These are phyloP conservation scores for Calliscelio sp. DNA, from an alignment of 2,888 invertebrate genomes.

Conservation along the genomic window DNA sequence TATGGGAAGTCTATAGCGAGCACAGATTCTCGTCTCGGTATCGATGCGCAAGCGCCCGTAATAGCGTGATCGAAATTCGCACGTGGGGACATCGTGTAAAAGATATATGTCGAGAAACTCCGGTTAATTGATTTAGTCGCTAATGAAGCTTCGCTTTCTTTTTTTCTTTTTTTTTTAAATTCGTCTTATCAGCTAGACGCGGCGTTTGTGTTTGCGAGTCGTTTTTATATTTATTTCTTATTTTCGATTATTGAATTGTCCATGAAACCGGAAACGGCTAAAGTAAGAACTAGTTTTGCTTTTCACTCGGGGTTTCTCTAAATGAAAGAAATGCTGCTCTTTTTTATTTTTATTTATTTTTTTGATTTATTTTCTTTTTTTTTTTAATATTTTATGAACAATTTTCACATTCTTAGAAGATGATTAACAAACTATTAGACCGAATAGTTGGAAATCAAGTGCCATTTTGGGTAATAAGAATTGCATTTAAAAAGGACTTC, in stretches of 20 bases:
- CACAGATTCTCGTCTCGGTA: conserved; percentile 8
- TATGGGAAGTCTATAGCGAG: conserved; percentile 35
- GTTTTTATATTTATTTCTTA: conserved; percentile 60
- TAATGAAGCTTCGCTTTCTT: conserved; percentile 79
- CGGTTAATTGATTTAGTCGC: conserved; percentile 74
- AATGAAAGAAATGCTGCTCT: conserved; percentile 66
- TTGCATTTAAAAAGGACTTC: conserved; percentile 35
- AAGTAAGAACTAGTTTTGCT: conserved; percentile 69
- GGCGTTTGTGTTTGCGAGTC: conserved; percentile 74
- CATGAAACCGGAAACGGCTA: conserved; percentile 83
- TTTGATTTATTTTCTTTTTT: background rate
- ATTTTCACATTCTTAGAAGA: conserved; percentile 6
- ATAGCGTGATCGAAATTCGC: conserved; percentile 57
- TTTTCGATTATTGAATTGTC: conserved; percentile 73
- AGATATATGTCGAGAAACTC: conserved; percentile 77
- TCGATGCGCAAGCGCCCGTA: background rate
- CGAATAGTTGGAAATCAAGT: conserved; percentile 5
- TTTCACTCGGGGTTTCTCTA: conserved; percentile 66
- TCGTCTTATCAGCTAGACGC: conserved; percentile 78
- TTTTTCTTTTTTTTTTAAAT: conserved; percentile 74
- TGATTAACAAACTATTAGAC: conserved; percentile 32
- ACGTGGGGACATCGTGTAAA: conserved; percentile 78
- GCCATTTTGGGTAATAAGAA: conserved; percentile 7
- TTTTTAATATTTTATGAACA: too few species aligned
- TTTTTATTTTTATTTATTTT: conserved; percentile 28